These are phyloP conservation scores for Diachasma alloeum DNA, from an alignment of 1,140 invertebrate genomes.

Conservation along the genomic window DNA sequence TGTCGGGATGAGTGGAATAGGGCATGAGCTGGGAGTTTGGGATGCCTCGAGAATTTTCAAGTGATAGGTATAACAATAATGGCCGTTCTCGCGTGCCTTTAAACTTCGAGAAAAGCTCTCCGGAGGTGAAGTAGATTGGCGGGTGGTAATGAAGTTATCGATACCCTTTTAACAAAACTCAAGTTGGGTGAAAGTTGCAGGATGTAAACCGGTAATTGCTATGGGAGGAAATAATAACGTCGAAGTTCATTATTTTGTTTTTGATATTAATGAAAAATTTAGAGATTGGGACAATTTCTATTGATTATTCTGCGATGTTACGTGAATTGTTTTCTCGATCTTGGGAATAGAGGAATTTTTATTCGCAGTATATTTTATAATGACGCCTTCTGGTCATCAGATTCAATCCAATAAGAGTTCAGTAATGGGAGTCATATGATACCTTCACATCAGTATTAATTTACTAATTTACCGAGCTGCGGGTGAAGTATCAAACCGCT, in stretches of 20 bases:
- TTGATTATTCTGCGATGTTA: too few species aligned
- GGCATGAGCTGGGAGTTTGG: background rate
- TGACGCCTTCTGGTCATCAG: too few species aligned
- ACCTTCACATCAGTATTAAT: too few species aligned
- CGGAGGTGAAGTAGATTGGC: constrained; percentile 15
- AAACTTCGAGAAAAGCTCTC: constrained; percentile 8
- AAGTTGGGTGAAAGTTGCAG: background rate
- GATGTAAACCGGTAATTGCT: background rate
- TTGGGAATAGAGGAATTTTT: background rate
- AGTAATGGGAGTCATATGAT: too few species aligned
- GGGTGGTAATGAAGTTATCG: constrained; percentile 22
- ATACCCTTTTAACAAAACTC: constrained; percentile 6
- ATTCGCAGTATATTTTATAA: background rate
- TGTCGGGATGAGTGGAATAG: background rate
- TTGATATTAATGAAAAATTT: background rate
- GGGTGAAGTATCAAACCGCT: too few species aligned
- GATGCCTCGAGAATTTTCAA: background rate
- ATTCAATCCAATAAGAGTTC: too few species aligned
- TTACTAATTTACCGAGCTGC: too few species aligned
- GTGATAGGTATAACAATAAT: background rate
- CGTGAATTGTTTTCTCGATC: too few species aligned
- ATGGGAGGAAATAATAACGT: background rate
- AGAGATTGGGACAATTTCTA: too few species aligned
- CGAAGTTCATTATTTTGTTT: background rate
- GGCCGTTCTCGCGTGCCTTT: background rate